Evolutionary conservation across 2,888 invertebrate species (phyloP), one percentile per base, ranked within the genome.

Genomic region (Bellardia bayeri): DNA sequence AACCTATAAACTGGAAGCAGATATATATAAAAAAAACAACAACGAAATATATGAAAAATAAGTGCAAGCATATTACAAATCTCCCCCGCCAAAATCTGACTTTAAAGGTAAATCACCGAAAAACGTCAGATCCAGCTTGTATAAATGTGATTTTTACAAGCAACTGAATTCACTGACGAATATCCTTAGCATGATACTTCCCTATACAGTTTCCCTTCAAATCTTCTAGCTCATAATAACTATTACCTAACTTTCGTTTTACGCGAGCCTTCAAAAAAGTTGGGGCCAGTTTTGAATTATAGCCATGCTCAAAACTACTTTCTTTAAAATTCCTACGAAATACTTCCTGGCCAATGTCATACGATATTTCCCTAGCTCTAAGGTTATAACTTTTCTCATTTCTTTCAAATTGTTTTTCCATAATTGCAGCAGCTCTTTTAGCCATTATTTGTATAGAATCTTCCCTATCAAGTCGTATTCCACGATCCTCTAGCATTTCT

Each of bases 211-310:
- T 63, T 63, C 63, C 63, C 33, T 33, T 63, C 23, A 63, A 37
- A n/a, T 63, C 63, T n/a, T 63, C 37, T 6, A 63, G 13, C 16
- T 79, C 79, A 14, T 79, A 79, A 51, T 58, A 58, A n/a, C 45
- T n/a, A 40, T 68, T 79, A n/a, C 68, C 68, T 14, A 79, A 3
- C 14, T 69, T 79, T 2, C 58, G 40, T 7, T 58, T 23, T 13
- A 78, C 23, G 1, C 78, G 66, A 3, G 68, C n/a, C 30, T 78
- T 78, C 2, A 78, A 58, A 78, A 78, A 78, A 2, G 68, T 68
- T 11, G 78, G 78, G 40, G 56, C 78, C 6, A 78, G 14, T 56
- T 78, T 78, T 0, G 78, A 6, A 33, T 30, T 61, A 30, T 11
- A 61, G 2, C 30, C 30, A 11, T 33, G 61, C 61, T 61, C 61